Evolutionary conservation across 2,113 vertebrate genomes (phyloP).

Genomic region (Riparia riparia): DNA sequence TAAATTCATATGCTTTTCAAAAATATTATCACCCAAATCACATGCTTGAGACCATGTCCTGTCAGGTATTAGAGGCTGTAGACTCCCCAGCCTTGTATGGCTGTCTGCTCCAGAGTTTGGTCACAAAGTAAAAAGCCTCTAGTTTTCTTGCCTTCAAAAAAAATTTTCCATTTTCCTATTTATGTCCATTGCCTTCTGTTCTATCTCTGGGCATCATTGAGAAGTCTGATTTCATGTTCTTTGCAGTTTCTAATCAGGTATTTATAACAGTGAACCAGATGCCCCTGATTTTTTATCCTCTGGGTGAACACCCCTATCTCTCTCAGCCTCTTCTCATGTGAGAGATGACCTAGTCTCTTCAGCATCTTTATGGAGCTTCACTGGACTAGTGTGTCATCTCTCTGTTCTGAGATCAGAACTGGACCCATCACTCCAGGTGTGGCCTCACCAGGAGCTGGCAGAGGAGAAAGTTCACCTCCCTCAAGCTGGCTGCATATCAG

Average conservation of each 20-base stretch:
- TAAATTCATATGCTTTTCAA: not conserved
- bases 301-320: not conserved
- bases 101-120: not conserved
- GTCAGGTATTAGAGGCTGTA: not conserved
- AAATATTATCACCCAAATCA: not conserved
- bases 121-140: rapidly evolving
- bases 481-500: not conserved
- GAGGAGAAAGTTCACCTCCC: not conserved
- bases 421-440: not conserved
- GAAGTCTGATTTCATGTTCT: not conserved
- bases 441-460: not conserved
- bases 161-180: not conserved
- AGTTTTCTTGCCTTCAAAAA: not conserved
- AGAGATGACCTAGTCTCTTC: not conserved
- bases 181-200: not conserved
- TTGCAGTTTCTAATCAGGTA: not conserved
- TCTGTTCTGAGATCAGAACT: not conserved
- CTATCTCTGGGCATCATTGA: not conserved
- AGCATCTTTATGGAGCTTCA: not conserved
- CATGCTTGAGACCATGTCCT: rapidly evolving
- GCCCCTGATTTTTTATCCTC: not conserved
- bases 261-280: not conserved
- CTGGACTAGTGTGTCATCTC: not conserved
- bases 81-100: rapidly evolving
- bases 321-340: not conserved